These are phyloP conservation scores for Tautogolabrus adspersus DNA, from an alignment of 2,113 vertebrate species.

Conservation along the genomic window DNA sequence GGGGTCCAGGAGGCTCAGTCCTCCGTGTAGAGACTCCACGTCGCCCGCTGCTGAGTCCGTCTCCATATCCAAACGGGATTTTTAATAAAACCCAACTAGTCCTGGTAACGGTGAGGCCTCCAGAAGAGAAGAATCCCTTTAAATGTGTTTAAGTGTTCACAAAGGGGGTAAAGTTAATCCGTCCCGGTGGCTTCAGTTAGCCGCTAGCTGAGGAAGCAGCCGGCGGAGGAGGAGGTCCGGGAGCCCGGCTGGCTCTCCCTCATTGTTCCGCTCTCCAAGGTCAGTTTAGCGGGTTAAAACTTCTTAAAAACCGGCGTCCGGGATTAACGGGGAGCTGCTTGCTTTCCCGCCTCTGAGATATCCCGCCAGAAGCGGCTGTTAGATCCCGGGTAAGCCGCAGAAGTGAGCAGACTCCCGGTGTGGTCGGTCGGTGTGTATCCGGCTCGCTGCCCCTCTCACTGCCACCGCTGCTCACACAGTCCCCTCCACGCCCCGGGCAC, in stretches of 20 bases:
- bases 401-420: slow-evolving; percentile 2
- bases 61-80: slow-evolving; percentile 73
- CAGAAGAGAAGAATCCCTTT: not conserved
- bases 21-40: slow-evolving; percentile 82
- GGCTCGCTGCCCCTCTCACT: slow-evolving; percentile 9
- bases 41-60: slow-evolving; percentile 85
- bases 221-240: slow-evolving; percentile 41
- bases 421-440: not conserved
- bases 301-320: slow-evolving; percentile 18
- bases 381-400: slow-evolving; percentile 6
- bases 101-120: fast-evolving
- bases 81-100: not conserved
- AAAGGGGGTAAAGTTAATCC: not conserved
- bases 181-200: slow-evolving; percentile 37
- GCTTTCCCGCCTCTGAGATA: too few relatives aligned
- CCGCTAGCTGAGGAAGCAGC: slow-evolving; percentile 56
- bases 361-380: not conserved
- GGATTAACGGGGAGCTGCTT: not conserved
- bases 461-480: not conserved
- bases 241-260: slow-evolving; percentile 46
- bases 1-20: slow-evolving; percentile 80
- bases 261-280: slow-evolving; percentile 50
- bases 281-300: slow-evolving; percentile 15
- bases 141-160: not conserved
- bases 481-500: slow-evolving; percentile 12